phyloP scores from a whole-genome alignment of 2,113 vertebrate species.

The Trematocara nigrifrons region DNA sequence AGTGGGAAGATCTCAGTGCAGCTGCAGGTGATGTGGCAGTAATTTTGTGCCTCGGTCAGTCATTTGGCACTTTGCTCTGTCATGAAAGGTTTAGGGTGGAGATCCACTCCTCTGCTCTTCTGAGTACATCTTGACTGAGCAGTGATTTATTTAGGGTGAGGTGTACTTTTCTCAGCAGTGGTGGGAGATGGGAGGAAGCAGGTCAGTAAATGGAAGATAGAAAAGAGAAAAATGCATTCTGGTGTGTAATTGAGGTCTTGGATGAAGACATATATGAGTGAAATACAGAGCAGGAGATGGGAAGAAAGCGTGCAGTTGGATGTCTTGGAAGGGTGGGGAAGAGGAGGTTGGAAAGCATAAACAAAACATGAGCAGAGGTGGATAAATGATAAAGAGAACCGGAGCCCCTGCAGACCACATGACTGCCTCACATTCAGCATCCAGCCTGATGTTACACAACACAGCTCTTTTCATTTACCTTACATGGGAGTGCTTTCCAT shows the following conservation, averaged over 20 bases:
- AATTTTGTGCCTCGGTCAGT: background rate
- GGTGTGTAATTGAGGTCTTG: constrained; percentile 23
- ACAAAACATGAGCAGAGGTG: constrained; percentile 10
- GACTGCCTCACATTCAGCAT: background rate
- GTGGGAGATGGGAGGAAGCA: background rate
- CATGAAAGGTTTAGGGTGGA: constrained; percentile 41
- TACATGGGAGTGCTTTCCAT: background rate
- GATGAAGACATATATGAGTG: background rate
- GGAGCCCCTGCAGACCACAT: background rate
- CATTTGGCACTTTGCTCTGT: constrained; percentile 37
- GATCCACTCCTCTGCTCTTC: constrained; percentile 1
- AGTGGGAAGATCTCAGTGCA: background rate
- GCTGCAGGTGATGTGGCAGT: constrained; percentile 54
- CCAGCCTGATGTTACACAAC: constrained; percentile 10
- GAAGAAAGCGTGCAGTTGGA: background rate
- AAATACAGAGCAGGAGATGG: background rate
- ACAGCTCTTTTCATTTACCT: background rate
- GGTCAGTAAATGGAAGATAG: background rate
- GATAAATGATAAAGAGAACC: background rate
- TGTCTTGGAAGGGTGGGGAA: background rate
- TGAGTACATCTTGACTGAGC: background rate
- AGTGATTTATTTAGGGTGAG: constrained; percentile 19
- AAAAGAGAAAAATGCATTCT: background rate
- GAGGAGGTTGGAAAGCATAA: background rate
- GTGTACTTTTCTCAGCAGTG: background rate